Conservation (phyloP, 2,113 vertebrate species). For the Chloebia gouldiae region DNA sequence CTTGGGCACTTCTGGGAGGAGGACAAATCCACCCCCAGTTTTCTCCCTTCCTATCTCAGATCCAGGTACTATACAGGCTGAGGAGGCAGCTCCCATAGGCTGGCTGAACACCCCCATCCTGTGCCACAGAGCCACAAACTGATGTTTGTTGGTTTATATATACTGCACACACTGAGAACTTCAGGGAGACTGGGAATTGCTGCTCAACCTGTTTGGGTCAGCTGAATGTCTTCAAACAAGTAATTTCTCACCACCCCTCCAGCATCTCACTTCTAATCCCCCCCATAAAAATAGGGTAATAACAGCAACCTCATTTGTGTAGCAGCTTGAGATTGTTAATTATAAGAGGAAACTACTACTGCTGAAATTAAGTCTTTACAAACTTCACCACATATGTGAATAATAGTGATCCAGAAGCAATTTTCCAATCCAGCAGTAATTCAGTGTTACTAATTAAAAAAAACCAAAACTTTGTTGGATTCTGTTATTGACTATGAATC, state of each 20-base stretch:
- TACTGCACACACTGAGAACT: neutral
- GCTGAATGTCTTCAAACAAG: neutral
- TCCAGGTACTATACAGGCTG: neutral
- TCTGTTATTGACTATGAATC: neutral
- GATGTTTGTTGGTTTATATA: neutral
- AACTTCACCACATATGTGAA: neutral
- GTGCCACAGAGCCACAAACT: neutral
- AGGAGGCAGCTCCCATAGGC: neutral
- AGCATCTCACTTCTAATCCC: neutral
- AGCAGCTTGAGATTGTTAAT: neutral
- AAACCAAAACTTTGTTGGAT: neutral
- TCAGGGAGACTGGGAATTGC: neutral
- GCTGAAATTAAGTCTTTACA: neutral
- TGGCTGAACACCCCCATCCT: neutral
- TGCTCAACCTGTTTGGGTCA: neutral
- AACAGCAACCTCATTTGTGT: neutral
- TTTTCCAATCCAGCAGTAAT: neutral
- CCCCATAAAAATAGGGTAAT: neutral
- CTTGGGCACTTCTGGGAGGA: neutral
- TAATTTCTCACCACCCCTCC: neutral
- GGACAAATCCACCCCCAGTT: fast-evolving
- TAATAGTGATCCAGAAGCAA: neutral
- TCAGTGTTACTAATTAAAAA: neutral
- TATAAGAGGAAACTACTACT: neutral
- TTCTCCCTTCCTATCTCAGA: neutral